Evolutionary conservation across 2,888 invertebrate genomes (phyloP).

Genomic region (Lapara coniferarum): DNA sequence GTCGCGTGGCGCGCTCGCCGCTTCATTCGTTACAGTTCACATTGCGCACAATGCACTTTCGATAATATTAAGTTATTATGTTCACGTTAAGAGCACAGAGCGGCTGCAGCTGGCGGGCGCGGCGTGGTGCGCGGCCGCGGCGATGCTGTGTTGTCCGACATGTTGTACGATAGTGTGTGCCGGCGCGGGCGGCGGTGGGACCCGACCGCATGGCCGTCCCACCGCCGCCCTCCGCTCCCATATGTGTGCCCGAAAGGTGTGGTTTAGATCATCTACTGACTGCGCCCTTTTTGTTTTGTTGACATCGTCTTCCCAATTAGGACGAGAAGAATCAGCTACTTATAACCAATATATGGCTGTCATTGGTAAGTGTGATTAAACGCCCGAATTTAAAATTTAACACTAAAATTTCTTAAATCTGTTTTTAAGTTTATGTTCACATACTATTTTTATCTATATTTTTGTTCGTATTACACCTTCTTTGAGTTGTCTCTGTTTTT

Average conservation of each 20-base stretch:
- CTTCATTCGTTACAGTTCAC: conserved; percentile 31
- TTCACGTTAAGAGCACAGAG: conserved; percentile 33
- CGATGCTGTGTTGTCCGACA: conserved; percentile 74
- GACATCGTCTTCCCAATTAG: conserved; percentile 88
- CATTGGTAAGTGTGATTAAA: conserved; percentile 93
- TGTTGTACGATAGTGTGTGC: conserved; percentile 67
- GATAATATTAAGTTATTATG: conserved; percentile 26
- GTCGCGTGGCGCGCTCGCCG: conserved; percentile 72
- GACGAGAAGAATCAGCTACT: conserved; percentile 98
- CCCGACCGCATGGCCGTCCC: conserved; percentile 55
- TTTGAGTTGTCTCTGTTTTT: conserved; percentile 47
- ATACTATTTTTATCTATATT: conserved; percentile 58
- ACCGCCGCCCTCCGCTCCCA: conserved; percentile 60
- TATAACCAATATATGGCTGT: conserved; percentile 97
- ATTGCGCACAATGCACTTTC: conserved; percentile 40
- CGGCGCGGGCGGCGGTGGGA: conserved; percentile 25
- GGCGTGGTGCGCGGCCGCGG: conserved; percentile 69
- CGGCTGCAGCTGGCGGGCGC: conserved; percentile 71
- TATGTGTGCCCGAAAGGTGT: conserved; percentile 68
- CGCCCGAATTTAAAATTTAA: conserved; percentile 78
- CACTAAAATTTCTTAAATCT: conserved; percentile 77
- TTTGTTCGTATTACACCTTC: conserved; percentile 61
- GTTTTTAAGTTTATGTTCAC: conserved; percentile 60
- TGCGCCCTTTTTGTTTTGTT: conserved; percentile 87
- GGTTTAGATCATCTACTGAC: conserved; percentile 80